Percentiles rank a stretch among this genome's conserved stretches.
phyloP scores from a whole-genome alignment of 2,888 invertebrate genomes.

The Dryobota labecula region DNA sequence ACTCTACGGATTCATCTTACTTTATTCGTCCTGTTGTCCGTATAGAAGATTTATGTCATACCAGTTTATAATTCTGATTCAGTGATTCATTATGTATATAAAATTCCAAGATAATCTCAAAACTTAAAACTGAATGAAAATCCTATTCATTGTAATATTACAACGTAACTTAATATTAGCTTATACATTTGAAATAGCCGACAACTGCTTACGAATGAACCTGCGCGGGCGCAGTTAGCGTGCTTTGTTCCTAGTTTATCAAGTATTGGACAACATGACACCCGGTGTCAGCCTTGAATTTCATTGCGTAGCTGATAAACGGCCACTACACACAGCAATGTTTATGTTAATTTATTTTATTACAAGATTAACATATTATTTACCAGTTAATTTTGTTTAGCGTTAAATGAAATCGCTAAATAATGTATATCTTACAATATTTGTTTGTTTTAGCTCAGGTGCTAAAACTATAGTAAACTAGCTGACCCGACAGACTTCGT shows the following conservation, averaged over 20 bases:
- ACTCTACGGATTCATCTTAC: background rate
- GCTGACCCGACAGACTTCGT: no score
- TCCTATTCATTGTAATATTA: constrained; percentile 30
- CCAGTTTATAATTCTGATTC: constrained; percentile 5
- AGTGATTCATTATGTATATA: background rate
- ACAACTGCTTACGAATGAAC: constrained; percentile 55
- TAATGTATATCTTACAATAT: constrained; percentile 42
- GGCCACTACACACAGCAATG: constrained; percentile 64
- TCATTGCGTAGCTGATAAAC: constrained; percentile 78
- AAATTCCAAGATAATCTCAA: constrained; percentile 1
- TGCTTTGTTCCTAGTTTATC: constrained; percentile 73
- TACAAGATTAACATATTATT: constrained; percentile 68
- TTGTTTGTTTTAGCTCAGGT: constrained; percentile 44
- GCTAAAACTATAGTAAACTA: constrained; percentile 48
- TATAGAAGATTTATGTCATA: background rate
- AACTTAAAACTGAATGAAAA: constrained; percentile 25
- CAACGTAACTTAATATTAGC: constrained; percentile 28
- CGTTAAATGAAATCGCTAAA: constrained; percentile 40
- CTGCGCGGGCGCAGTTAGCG: constrained; percentile 36
- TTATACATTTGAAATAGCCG: constrained; percentile 39
- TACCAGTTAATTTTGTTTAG: constrained; percentile 51
- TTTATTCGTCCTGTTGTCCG: background rate
- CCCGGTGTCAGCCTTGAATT: constrained; percentile 79
- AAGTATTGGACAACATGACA: constrained; percentile 74
- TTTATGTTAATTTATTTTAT: constrained; percentile 82